Percentiles rank a stretch among this genome's conserved stretches.
phyloP scores from a whole-genome alignment of 1,140 invertebrate genomes.

The Aphidius gifuensis region DNA sequence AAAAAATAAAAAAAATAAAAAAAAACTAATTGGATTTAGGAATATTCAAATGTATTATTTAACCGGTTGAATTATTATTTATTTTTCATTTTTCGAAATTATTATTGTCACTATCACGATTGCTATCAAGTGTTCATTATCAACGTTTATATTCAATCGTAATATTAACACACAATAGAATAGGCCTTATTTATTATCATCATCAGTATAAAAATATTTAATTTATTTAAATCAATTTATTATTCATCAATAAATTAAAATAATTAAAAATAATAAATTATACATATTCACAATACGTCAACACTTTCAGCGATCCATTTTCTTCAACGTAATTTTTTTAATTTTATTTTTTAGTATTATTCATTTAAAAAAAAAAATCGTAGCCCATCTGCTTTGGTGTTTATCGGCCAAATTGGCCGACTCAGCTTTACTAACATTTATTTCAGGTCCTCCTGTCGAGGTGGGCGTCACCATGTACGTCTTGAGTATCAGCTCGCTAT shows the following conservation, averaged over 20 bases:
- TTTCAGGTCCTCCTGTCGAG: conserved; percentile 91
- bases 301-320: conserved; percentile 2
- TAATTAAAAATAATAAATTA: conserved; percentile 1
- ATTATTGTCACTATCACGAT: neutral
- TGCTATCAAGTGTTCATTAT: too few species aligned
- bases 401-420: conserved; percentile 44
- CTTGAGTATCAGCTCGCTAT: conserved; percentile 97
- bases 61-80: too few species aligned
- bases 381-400: conserved; percentile 29
- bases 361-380: conserved; percentile 23
- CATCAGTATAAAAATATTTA: neutral
- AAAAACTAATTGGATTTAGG: too few species aligned
- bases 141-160: too few species aligned
- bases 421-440: conserved; percentile 55
- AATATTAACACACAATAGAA: too few species aligned
- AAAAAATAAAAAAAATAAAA: too few species aligned
- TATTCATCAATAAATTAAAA: neutral
- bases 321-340: conserved; percentile 5
- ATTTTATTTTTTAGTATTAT: neutral
- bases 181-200: neutral
- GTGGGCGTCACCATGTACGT: conserved; percentile 98
- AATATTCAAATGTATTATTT: too few species aligned
- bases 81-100: too few species aligned
- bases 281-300: neutral
- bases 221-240: neutral